These are phyloP conservation scores for Aldrovandia affinis DNA, from an alignment of 2,797 vertebrate species.

Conservation along the genomic window DNA sequence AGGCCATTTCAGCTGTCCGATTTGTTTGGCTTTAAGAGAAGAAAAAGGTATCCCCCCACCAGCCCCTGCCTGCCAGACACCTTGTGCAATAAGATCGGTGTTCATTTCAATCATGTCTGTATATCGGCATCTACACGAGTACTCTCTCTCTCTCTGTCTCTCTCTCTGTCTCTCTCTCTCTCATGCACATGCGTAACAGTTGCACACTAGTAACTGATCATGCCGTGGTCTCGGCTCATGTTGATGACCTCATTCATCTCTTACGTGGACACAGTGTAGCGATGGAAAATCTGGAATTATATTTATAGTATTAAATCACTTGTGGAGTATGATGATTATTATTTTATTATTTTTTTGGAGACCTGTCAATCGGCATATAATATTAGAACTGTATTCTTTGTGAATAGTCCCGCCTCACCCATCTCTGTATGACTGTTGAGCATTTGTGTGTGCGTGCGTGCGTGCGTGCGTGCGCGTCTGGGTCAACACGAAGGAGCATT, in stretches of 20 bases:
- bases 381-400: slow-evolving; percentile 80
- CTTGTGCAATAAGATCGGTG: slow-evolving; percentile 83
- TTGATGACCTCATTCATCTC: slow-evolving; percentile 74
- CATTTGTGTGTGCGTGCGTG: background rate
- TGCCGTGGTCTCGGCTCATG: slow-evolving; percentile 68
- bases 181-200: slow-evolving; percentile 41
- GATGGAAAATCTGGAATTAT: slow-evolving; percentile 81
- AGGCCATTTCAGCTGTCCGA: background rate
- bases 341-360: slow-evolving; percentile 56
- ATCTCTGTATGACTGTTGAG: slow-evolving; percentile 67
- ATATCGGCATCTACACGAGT: slow-evolving; percentile 81
- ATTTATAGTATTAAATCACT: slow-evolving; percentile 81
- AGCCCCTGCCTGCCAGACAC: slow-evolving; percentile 55
- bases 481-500: background rate
- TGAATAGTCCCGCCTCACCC: slow-evolving; percentile 75
- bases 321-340: slow-evolving; percentile 69
- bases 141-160: slow-evolving; percentile 55
- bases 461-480: background rate
- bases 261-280: slow-evolving; percentile 76
- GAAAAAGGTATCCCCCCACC: slow-evolving; percentile 48
- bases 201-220: slow-evolving; percentile 58
- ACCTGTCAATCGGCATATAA: slow-evolving; percentile 57
- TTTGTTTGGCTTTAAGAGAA: slow-evolving; percentile 39
- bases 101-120: slow-evolving; percentile 87
- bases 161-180: slow-evolving; percentile 54